Percentiles rank a stretch among this genome's conserved stretches.
phyloP scores from a whole-genome alignment of 2,113 vertebrate species.

The Serinus canaria region DNA sequence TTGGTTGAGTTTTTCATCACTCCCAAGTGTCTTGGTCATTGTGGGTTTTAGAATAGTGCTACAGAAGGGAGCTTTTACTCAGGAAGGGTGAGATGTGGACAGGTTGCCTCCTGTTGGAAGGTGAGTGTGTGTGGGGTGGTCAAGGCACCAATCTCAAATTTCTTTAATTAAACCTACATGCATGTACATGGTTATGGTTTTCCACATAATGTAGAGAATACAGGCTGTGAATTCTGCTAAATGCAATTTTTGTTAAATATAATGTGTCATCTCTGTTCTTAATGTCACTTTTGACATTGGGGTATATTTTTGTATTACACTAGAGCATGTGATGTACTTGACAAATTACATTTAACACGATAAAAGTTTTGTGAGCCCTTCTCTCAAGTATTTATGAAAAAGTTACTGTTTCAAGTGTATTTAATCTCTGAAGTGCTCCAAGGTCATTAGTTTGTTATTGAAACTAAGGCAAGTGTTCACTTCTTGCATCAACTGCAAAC shows the following conservation, averaged over 20 bases:
- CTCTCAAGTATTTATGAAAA: not conserved
- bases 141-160: not conserved
- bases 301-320: not conserved
- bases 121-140: not conserved
- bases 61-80: not conserved
- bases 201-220: not conserved
- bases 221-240: not conserved
- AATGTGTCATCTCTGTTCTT: not conserved
- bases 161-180: not conserved
- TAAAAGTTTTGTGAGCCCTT: not conserved
- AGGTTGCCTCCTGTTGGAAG: not conserved
- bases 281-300: rapidly evolving
- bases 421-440: not conserved
- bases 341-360: not conserved
- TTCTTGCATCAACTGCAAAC: not conserved
- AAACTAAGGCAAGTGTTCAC: not conserved
- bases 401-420: not conserved
- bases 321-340: not conserved
- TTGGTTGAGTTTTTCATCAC: not conserved
- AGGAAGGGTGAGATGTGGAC: not conserved
- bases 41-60: not conserved
- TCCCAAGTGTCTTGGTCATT: not conserved
- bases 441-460: not conserved
- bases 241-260: not conserved
- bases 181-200: not conserved